Conservation (phyloP, 2,888 invertebrate genomes). For the Leuctra nigra region DNA sequence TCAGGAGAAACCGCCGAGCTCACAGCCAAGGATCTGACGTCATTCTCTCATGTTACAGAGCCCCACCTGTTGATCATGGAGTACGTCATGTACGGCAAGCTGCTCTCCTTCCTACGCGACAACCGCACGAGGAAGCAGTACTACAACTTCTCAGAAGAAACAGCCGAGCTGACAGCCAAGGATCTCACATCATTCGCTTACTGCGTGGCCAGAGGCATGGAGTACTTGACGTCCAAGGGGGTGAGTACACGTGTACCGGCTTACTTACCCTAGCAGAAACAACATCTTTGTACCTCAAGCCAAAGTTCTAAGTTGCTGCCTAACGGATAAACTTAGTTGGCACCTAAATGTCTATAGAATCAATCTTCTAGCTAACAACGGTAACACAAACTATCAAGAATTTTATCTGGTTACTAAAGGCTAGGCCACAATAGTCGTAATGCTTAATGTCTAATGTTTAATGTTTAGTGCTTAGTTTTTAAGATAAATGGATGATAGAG, state of each 20-base stretch:
- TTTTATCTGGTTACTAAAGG: no score
- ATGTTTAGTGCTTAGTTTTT: no score
- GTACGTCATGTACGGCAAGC: constrained; percentile 77
- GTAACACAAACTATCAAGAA: no score
- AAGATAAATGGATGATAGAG: no score
- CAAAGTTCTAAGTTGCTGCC: no score
- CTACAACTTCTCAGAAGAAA: constrained; percentile 57
- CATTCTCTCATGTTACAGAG: constrained; percentile 70
- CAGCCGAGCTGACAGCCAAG: constrained; percentile 56
- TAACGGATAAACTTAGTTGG: no score
- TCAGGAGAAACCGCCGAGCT: constrained; percentile 54
- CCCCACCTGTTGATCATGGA: constrained; percentile 79
- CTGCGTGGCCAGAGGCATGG: constrained; percentile 80
- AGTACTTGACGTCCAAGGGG: constrained; percentile 71
- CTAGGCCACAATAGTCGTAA: no score
- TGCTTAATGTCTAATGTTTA: no score
- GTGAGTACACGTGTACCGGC: constrained; percentile 46
- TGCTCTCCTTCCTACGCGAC: constrained; percentile 67
- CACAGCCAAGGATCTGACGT: constrained; percentile 65
- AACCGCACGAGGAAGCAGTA: constrained; percentile 47
- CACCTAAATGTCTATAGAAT: no score
- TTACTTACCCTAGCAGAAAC: no score
- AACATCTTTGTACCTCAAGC: no score
- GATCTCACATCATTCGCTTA: constrained; percentile 74
- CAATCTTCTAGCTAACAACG: no score